A percentile compares a stretch with the other conserved stretches of the same genome.
phyloP scores from a whole-genome alignment of 1,140 invertebrate genomes.

The Achatina immaculata region DNA sequence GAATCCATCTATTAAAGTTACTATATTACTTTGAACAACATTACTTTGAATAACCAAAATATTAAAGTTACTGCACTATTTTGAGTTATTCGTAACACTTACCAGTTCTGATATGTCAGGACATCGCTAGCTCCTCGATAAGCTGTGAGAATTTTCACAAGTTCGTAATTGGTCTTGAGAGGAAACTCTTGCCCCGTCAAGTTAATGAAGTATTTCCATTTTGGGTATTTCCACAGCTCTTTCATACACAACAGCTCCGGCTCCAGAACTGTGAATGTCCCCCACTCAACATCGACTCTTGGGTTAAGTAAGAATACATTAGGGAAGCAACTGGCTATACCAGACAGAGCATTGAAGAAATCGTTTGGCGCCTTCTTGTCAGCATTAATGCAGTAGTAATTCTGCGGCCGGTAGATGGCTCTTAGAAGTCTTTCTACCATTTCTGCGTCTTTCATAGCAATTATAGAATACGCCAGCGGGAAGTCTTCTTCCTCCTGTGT shows the following conservation, averaged over 20 bases:
- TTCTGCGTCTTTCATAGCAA: constrained; percentile 53
- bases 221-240: constrained; percentile 36
- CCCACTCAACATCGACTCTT: constrained; percentile 44
- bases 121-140: constrained; percentile 54
- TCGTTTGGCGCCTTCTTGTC: constrained; percentile 52
- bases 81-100: too few relatives aligned
- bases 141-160: constrained; percentile 54
- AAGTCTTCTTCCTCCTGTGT: constrained; percentile 47
- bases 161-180: constrained; percentile 58
- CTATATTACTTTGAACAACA: too few relatives aligned
- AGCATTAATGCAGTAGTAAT: constrained; percentile 66
- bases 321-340: constrained; percentile 54
- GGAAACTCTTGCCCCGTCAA: constrained; percentile 64
- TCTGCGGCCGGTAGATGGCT: constrained; percentile 65
- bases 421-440: constrained; percentile 59
- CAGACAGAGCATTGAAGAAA: constrained; percentile 40
- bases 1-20: too few relatives aligned
- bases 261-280: constrained; percentile 42
- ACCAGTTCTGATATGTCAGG: constrained; percentile 34
- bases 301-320: constrained; percentile 57
- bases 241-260: constrained; percentile 52
- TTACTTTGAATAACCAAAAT: too few relatives aligned
- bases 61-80: too few relatives aligned
- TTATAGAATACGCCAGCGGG: constrained; percentile 59
- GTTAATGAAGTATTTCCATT: constrained; percentile 19